Evolutionary conservation across 1,140 invertebrate genomes (phyloP), one percentile per base, ranked within the genome.

Genomic region (Thaumatotibia leucotreta): DNA sequence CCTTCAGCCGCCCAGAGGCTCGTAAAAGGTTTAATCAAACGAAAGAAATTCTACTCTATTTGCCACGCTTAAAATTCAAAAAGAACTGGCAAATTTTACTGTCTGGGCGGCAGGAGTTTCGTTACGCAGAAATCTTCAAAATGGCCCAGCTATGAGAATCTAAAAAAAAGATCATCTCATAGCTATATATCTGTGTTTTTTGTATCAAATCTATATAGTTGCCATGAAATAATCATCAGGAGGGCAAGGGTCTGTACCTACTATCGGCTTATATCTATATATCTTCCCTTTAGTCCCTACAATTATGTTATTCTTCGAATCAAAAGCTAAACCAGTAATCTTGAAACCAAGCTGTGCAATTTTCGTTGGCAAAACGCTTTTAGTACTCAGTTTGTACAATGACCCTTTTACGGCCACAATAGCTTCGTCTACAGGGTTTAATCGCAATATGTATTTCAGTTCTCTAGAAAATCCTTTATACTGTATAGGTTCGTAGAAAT

Each of bases 221-320:
- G 80, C 80, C 85, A 89, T 86, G 32, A 87, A 91, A 61, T 88
- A 91, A 61, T 91, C 88, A 52, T 89, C 85, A 0, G 85, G 68
- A 0, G 86, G 85, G 23, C 88, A 91, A 0, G 86, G 81, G 27
- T 91, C 88, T 32, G 79, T 87, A 0, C 64, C 70, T 66, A 86
- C 81, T 0, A 86, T 73, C 0, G 80, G 81, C 64, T 83, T 89
- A 32, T 84, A 91, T 71, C 80, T 83, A 66, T 89, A 91, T 24
- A 91, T 83, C 68, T 91, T 91, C 5, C 86, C 86, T 77, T 87
- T 89, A 4, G 88, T 91, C 5, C 88, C 86, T 17, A 91, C 77
- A 0, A 91, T 69, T 5, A 91, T 86, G 64, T 88, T 88, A 65
- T 86, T 88, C 35, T 80, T 88, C 27, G 72, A 27, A 70, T 91